phyloP scores from a whole-genome alignment of 2,797 vertebrate genomes.

The Cichlasoma orientale region DNA sequence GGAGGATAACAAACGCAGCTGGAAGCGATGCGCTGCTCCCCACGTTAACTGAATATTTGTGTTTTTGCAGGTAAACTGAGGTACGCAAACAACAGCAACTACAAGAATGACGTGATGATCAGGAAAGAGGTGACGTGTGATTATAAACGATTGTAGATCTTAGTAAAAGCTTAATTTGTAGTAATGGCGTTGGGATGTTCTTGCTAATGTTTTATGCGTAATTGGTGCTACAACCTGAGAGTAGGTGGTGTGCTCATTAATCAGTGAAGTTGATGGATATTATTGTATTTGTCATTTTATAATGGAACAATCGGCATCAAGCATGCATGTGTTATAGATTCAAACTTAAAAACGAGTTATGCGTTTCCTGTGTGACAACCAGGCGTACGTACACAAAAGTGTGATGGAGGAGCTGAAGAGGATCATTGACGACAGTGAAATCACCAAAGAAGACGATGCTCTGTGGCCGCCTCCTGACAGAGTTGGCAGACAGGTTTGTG shows the following conservation, averaged over 20 bases:
- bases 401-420: slow-evolving; percentile 99
- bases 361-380: background rate
- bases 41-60: background rate
- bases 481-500: slow-evolving; percentile 94
- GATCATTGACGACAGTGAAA: slow-evolving; percentile 98
- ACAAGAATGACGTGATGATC: slow-evolving; percentile 99
- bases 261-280: no score
- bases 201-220: no score
- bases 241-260: no score
- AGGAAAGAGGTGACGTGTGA: slow-evolving; percentile 89
- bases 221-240: background rate
- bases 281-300: background rate
- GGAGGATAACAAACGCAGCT: background rate
- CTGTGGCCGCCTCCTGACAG: slow-evolving; percentile 97
- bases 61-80: slow-evolving; percentile 88
- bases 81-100: slow-evolving; percentile 99
- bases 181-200: no score
- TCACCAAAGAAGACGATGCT: slow-evolving; percentile 99
- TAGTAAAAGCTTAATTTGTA: no score
- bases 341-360: no score
- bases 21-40: background rate
- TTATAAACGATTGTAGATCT: no score
- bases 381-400: slow-evolving; percentile 99
- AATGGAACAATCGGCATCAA: no score
- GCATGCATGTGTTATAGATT: no score